Percentiles rank a stretch among this genome's conserved stretches.
These are phyloP conservation scores for Ictidomys tridecemlineatus DNA, from an alignment of 2,113 vertebrate genomes.

Conservation along the genomic window DNA sequence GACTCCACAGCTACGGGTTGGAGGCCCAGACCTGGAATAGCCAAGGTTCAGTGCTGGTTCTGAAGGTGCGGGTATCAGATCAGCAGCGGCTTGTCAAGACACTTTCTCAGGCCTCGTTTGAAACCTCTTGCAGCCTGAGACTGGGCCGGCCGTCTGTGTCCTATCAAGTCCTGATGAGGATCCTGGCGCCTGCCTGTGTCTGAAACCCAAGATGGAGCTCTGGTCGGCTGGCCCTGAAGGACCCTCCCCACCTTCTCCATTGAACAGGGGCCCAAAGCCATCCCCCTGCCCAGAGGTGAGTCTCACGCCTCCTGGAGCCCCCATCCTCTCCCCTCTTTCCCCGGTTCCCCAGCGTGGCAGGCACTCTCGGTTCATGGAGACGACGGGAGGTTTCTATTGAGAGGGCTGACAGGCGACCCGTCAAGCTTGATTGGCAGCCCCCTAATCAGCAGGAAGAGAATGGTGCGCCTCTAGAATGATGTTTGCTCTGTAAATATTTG, in stretches of 20 bases:
- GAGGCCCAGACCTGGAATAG: background rate
- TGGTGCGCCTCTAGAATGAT: conserved; percentile 62
- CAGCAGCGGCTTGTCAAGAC: accelerated
- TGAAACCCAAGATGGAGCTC: no score
- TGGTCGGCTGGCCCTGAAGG: accelerated
- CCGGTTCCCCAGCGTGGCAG: background rate
- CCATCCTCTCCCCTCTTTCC: background rate
- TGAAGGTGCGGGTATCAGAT: background rate
- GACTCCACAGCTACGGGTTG: accelerated
- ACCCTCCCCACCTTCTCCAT: background rate
- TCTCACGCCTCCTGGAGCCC: background rate
- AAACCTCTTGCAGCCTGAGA: accelerated
- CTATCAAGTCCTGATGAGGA: background rate
- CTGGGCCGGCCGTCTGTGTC: accelerated
- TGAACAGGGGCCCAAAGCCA: background rate
- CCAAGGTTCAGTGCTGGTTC: background rate
- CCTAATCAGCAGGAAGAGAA: conserved; percentile 75
- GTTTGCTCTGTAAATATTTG: conserved; percentile 83
- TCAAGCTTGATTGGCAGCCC: conserved; percentile 75
- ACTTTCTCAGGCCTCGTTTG: accelerated
- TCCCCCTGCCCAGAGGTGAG: background rate
- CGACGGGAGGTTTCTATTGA: conserved; percentile 46
- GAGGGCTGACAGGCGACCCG: conserved; percentile 61
- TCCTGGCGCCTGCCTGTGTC: accelerated
- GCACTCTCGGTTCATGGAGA: background rate